Evolutionary conservation across 2,888 invertebrate genomes (phyloP), one percentile per base, ranked within the genome.

Genomic region (Habrosyne pyritoides): DNA sequence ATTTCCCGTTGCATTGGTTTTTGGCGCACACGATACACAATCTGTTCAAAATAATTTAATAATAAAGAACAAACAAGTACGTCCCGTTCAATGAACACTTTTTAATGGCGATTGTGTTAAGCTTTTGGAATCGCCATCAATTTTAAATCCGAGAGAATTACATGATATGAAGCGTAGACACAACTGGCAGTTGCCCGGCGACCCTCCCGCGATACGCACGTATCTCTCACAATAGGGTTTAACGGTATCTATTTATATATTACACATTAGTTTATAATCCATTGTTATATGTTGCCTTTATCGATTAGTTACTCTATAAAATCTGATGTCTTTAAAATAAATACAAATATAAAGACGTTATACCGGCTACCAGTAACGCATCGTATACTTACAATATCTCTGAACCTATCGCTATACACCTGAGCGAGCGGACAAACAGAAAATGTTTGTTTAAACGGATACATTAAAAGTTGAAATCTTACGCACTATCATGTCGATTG

Each of bases 351-450:
- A 61, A 53, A 54, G 22, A 56, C 57, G 53, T 52, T 58, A 61
- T 48, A 46, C 56, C 57, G 58, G 67, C 77, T 77, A 77, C 64
- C 73, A 74, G 73, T 66, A 75, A 71, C 72, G 67, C 72, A 60
- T 73, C 69, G 65, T 75, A 81, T 89, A 89, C 89, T 89, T 87
- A 89, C 89, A 79, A 82, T 70, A 75, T 77, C 67, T 73, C 73
- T 64, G 77, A 80, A 75, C 83, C 86, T 86, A 87, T 84, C 69
- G 87, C 86, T 88, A 88, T 76, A 84, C 86, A 83, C 86, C 89
- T 89, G 87, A 79, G 88, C 77, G 83, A 77, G 87, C 86, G 77
- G 81, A 82, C 76, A 84, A 81, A 86, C 81, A 87, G 75, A 86
- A 85, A 85, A 82, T 60, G 70, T 73, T 73, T 73, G 66, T 81